Conservation (phyloP, 2,888 invertebrate species). For the Stegophylla sp. region DNA sequence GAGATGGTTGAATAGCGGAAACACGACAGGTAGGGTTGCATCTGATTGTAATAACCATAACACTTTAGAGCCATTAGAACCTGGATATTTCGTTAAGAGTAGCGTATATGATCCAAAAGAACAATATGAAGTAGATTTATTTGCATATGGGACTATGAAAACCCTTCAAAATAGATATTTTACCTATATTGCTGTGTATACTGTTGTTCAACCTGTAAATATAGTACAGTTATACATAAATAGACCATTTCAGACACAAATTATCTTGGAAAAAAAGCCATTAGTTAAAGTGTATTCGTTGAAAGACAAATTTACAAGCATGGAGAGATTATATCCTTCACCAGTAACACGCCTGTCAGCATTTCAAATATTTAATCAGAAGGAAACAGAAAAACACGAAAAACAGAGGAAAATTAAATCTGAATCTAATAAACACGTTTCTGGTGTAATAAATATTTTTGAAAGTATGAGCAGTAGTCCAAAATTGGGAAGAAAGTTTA, state of each 20-base stretch:
- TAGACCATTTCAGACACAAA: constrained; percentile 46
- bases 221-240: constrained; percentile 46
- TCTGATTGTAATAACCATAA: constrained; percentile 10
- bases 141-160: constrained; percentile 29
- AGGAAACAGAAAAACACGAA: not conserved
- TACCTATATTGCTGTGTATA: constrained; percentile 37
- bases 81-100: constrained; percentile 27
- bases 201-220: constrained; percentile 14
- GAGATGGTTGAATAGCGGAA: constrained; percentile 48
- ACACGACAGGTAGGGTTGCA: constrained; percentile 29
- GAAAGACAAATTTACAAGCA: constrained; percentile 61
- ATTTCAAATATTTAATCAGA: constrained; percentile 59
- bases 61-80: constrained; percentile 43
- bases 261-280: constrained; percentile 50
- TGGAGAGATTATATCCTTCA: constrained; percentile 60
- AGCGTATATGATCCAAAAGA: constrained; percentile 29
- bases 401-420: constrained; percentile 23
- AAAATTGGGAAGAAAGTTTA: constrained; percentile 22
- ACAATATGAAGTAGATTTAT: constrained; percentile 38
- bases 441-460: constrained; percentile 59
- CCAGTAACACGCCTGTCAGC: constrained; percentile 60
- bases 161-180: constrained; percentile 40
- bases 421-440: constrained; percentile 27
- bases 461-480: constrained; percentile 53
- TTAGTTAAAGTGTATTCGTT: constrained; percentile 60